Base-by-base conservation (phyloP, 2,113 vertebrate species). In the Phaetusa simplex region DNA sequence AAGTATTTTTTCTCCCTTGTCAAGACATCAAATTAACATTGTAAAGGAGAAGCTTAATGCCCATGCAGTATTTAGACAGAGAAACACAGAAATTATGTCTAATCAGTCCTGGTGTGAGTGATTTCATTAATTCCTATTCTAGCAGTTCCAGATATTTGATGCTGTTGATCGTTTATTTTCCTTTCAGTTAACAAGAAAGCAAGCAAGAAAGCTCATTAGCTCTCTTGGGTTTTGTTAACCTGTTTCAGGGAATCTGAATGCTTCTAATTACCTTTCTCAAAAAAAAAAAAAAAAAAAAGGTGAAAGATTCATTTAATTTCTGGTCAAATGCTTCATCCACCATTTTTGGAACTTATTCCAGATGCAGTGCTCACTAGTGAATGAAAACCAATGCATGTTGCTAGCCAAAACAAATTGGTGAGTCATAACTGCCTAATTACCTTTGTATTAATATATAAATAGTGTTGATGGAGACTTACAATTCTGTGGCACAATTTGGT, bases 41-140 rank as follows among this genome's bases (percentile, higher is more conserved):
- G 58, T 49, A 89, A 90, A 95, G 82, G 91, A 94, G 80, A 97
- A 92, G 87, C 30, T 61, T 95, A 95, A 95, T 90, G 93, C 30
- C 70, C 52, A 61, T 78, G 81, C 43, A 91, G 52, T 87, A 87
- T 95, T 93, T 96, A 87, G 82, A 64, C 26, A 78, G 55, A 72
- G 45, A 93, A 94, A 83, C 74, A 79, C 40, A 92, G 64, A 95
- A 97, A 91, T 79, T 5, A 76, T 74, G 45, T 67, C 62, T 89
- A 83, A 89, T 96, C 82, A 79, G 73, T 91, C 82, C 49, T 50
- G n/a, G 56, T 81, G 53, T 73, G 55, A 84, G 47, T 64, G 71
- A 86, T 92, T 95, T 94, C 11, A 86, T 92, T 93, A 96, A 90
- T 93, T 93, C 52, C 9, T 90, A 6, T 83, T 78, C 32, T 61